Evolutionary conservation across 64 coral and sea anemone genomes (phyloP), one percentile per base, ranked within the genome.

Genomic region (Trachythela sp.): DNA sequence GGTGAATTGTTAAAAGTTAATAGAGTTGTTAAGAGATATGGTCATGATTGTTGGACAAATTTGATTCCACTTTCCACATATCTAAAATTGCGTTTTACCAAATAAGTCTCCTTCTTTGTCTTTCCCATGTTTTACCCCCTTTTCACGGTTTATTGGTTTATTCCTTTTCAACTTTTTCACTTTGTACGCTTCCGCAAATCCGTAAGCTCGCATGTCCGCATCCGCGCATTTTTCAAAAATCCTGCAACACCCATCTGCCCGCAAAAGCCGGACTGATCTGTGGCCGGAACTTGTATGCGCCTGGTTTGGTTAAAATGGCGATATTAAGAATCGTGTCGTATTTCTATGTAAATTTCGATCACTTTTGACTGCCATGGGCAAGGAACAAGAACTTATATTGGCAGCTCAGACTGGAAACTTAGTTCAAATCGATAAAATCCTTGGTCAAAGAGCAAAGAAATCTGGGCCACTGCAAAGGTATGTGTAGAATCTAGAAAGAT

Each of bases 341-440:
- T 64, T 64, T 64, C 56, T 64, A 22, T n/a, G 56, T 64, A 20
- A 64, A 22, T 27, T 64, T 27, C 20, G 20, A 64, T 64, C 56
- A 2, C 56, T n/a, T 26, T 6, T 26, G 56, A n/a, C 18, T 64
- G 56, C 56, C 56, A 80, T 80, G 75, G 75, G 75, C 75, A 80
- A 80, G 33, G 75, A 80, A 80, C 75, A 80, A 80, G 75, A 80
- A 80, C 75, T 80, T 0, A 80, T 80, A 11, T 39, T 80, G 38
- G 75, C 75, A 11, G 75, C 75, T 17, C 75, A 80, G 33, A 29
- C 75, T 35, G 75, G 75, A 20, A 80, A 80, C 75, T 80, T 80
- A 36, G 75, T 39, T 35, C 33, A 37, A 39, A 80, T 80, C 30
- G 75, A 80, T 80, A 80, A 80, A 36, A 80, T 80, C 1, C 75